Evolutionary conservation across 1,140 invertebrate genomes (phyloP), one percentile per base, ranked within the genome.

Genomic region (Acromyrmex heyeri): DNA sequence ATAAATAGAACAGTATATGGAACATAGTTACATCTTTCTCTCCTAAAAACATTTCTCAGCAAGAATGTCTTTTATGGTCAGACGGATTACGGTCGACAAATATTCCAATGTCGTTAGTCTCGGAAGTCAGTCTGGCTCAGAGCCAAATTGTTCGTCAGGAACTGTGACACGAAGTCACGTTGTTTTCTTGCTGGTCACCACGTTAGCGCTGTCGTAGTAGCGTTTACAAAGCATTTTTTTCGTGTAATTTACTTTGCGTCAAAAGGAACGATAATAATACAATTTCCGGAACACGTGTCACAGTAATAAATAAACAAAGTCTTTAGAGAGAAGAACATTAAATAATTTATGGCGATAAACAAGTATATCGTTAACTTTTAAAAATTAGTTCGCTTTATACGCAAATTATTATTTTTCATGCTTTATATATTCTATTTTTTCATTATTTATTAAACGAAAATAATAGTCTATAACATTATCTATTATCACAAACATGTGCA

Each of bases 41-140:
- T 30, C 1, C n/a, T 24, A n/a, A 4, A 14, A 59, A 59, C 10
- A 48, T 10, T 61, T 21, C 18, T 6, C 21, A 79, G 50, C 21
- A 59, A 30, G 57, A 82, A 86, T 57, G 16, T 62, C 65, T 64
- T 62, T 79, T 75, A 67, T 75, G 75, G 50, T 72, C 24, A 59
- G 55, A 69, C 76, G 77, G 53, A 21, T 88, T 76, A 81, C 72
- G 8, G 38, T 65, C 70, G 72, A 86, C 55, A 83, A 86, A 89
- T 91, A 90, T 88, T 89, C 77, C 86, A 88, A 90, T 81, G 78
- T 91, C 87, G 90, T 90, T 90, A 90, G 78, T 82, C 72, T 21
- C 62, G 78, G 62, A 77, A 65, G 53, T 70, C 69, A 30, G 38
- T 53, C 55, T 87, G 89, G 87, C 87, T 18, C 6, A 3, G 4